Evolutionary conservation across 1,140 invertebrate genomes (phyloP).

Genomic region (Sycobia sp.): DNA sequence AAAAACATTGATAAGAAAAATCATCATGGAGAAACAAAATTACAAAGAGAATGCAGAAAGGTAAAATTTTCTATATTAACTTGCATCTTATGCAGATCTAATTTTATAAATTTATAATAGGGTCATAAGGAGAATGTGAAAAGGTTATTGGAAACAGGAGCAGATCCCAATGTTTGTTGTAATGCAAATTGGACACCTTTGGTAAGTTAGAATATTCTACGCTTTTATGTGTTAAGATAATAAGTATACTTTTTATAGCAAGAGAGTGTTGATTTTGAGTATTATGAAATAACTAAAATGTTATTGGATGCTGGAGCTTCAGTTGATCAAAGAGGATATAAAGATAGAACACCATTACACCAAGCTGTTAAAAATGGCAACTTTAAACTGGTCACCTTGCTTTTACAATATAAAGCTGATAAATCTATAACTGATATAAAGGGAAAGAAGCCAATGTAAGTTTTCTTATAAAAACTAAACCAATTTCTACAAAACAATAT

Average conservation of each 20-base stretch:
- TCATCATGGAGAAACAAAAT: slow-evolving; percentile 65
- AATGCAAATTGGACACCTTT: slow-evolving; percentile 78
- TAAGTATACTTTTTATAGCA: slow-evolving; percentile 56
- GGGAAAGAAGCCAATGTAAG: slow-evolving; percentile 64
- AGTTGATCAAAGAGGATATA: slow-evolving; percentile 68
- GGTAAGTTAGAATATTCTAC: slow-evolving; percentile 49
- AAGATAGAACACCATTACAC: slow-evolving; percentile 73
- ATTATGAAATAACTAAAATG: slow-evolving; percentile 64
- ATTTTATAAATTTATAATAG: slow-evolving; percentile 46
- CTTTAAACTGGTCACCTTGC: slow-evolving; percentile 62
- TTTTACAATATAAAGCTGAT: slow-evolving; percentile 69
- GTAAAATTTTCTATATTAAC: slow-evolving; percentile 35
- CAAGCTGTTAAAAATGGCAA: slow-evolving; percentile 66
- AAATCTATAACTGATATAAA: slow-evolving; percentile 60
- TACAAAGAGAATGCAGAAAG: slow-evolving; percentile 64
- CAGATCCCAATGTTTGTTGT: slow-evolving; percentile 75
- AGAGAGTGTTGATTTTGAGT: slow-evolving; percentile 71
- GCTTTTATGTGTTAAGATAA: neutral
- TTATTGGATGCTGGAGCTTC: slow-evolving; percentile 69
- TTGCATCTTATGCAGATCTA: neutral
- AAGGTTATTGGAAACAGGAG: slow-evolving; percentile 66
- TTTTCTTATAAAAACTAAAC: no score
- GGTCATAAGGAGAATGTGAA: slow-evolving; percentile 62
- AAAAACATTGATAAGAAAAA: slow-evolving; percentile 59
- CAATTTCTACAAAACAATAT: neutral